Percentiles rank a stretch among this genome's conserved stretches.
phyloP scores from a whole-genome alignment of 2,797 vertebrate species.

The Vultur gryphus region DNA sequence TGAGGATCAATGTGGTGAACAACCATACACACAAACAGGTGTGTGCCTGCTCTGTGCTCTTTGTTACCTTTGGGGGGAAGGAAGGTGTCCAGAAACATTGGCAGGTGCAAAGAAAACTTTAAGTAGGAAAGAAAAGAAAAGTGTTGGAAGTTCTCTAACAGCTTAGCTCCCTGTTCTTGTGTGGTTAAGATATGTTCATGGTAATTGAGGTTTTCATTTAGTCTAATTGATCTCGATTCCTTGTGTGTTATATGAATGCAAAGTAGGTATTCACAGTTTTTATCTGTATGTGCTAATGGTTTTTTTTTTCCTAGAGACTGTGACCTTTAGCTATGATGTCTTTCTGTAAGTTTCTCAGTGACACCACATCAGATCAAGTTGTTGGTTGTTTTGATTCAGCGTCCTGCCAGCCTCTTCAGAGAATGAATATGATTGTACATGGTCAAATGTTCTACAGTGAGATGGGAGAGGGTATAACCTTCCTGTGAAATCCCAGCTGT shows the following conservation, averaged over 20 bases:
- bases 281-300: not conserved
- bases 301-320: not conserved
- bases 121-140: not conserved
- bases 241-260: not conserved
- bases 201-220: not conserved
- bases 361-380: not conserved
- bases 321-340: not conserved
- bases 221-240: not conserved
- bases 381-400: not conserved
- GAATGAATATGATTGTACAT: not conserved
- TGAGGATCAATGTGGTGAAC: slow-evolving; percentile 83
- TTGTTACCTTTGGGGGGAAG: not conserved
- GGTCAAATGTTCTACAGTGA: not conserved
- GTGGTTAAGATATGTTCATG: not conserved
- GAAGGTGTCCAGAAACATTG: not conserved
- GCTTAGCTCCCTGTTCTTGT: not conserved
- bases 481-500: not conserved
- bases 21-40: slow-evolving; percentile 78
- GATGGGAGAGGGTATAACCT: not conserved
- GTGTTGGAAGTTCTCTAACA: not conserved
- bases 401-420: not conserved
- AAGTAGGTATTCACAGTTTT: not conserved
- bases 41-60: not conserved
- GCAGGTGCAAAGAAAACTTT: not conserved
- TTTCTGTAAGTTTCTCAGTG: not conserved